phyloP scores from a whole-genome alignment of 1,140 invertebrate genomes.

The Ceratosolen solmsi region DNA sequence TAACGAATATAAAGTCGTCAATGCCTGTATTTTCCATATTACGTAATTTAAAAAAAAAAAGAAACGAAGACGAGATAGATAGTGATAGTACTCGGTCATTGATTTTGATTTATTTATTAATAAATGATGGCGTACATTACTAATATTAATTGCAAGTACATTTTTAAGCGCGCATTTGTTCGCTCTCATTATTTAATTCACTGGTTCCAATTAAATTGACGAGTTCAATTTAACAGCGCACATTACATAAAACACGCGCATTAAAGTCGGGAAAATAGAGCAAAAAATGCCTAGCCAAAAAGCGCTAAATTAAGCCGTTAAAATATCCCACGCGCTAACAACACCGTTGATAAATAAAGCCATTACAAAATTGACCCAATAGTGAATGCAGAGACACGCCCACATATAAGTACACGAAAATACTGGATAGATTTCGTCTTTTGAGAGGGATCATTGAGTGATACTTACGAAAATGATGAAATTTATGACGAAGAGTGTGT shows the following conservation, averaged over 20 bases:
- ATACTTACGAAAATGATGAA: slow-evolving; percentile 90
- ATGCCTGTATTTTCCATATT: not conserved
- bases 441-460: not conserved
- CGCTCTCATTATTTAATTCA: not conserved
- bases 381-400: not conserved
- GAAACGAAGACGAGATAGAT: not conserved
- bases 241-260: not conserved
- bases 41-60: not conserved
- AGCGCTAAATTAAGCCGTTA: not conserved
- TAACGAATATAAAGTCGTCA: not conserved
- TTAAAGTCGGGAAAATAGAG: not conserved
- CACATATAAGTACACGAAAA: not conserved
- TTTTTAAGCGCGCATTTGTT: not conserved
- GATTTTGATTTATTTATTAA: slow-evolving; percentile 1
- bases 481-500: slow-evolving; percentile 87
- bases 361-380: not conserved
- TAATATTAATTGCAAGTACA: not conserved
- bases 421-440: not conserved
- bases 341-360: slow-evolving; percentile 3
- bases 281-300: not conserved
- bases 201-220: not conserved
- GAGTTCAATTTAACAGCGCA: not conserved
- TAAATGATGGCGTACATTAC: not conserved
- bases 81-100: not conserved
- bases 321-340: not conserved